A percentile compares a stretch with the other conserved stretches of the same genome.
Evolutionary conservation across 1,140 invertebrate species (phyloP).

Genomic region (Hypothenemus hampei): DNA sequence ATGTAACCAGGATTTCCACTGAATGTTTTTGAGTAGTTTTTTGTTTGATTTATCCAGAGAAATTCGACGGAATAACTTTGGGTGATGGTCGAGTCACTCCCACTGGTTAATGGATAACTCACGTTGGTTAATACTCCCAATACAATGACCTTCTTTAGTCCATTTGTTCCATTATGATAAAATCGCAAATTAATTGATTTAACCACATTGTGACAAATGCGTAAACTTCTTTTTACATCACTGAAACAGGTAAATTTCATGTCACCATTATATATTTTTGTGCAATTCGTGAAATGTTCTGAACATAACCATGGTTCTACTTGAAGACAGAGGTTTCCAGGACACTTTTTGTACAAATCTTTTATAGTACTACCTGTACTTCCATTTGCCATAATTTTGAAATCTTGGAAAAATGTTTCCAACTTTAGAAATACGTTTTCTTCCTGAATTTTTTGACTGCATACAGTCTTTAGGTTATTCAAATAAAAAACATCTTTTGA

Average conservation of each 20-base stretch:
- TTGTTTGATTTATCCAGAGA: constrained; percentile 46
- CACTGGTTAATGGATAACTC: constrained; percentile 30
- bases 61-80: constrained; percentile 52
- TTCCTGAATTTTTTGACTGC: constrained; percentile 45
- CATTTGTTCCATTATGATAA: constrained; percentile 54
- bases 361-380: no score
- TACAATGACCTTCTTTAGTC: constrained; percentile 47
- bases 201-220: constrained; percentile 42
- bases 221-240: constrained; percentile 23
- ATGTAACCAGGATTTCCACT: constrained; percentile 70
- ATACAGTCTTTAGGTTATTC: constrained; percentile 45
- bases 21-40: constrained; percentile 42
- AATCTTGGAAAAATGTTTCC: constrained; percentile 34
- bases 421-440: constrained; percentile 44
- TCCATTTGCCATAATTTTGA: constrained; percentile 27
- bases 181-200: constrained; percentile 51
- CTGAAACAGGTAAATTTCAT: constrained; percentile 22
- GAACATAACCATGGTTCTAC: constrained; percentile 46
- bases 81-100: constrained; percentile 38
- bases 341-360: constrained; percentile 46
- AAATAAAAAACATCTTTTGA: constrained; percentile 47
- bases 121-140: constrained; percentile 47
- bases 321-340: constrained; percentile 49
- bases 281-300: constrained; percentile 37
- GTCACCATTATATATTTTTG: constrained; percentile 28